These are phyloP conservation scores for Onchidella celtica DNA, from an alignment of 2,888 invertebrate species.

Conservation along the genomic window DNA sequence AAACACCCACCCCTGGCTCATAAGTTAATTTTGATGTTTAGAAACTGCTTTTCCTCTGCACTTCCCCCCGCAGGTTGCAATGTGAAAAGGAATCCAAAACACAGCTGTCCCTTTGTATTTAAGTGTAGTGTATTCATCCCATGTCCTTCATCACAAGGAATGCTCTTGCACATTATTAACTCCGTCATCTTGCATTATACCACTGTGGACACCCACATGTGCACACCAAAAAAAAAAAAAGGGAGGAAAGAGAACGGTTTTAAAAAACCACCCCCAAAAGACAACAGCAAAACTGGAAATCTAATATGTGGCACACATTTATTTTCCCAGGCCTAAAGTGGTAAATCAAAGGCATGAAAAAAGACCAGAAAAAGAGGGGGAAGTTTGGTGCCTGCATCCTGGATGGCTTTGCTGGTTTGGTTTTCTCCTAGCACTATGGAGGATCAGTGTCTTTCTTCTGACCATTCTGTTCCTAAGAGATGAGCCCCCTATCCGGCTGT, in stretches of 20 bases:
- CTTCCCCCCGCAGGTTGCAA: too few species aligned
- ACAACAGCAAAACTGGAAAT: background rate
- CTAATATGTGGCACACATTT: constrained; percentile 68
- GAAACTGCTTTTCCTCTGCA: too few species aligned
- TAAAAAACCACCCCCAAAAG: background rate
- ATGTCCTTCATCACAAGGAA: background rate
- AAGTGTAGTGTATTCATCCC: background rate
- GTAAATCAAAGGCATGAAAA: constrained; percentile 32
- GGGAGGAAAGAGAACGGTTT: too few species aligned
- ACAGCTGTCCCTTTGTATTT: too few species aligned
- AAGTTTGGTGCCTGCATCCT: constrained; percentile 22
- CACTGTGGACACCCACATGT: too few species aligned
- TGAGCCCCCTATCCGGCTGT: too few species aligned
- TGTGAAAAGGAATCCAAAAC: too few species aligned
- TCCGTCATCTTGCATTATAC: too few species aligned
- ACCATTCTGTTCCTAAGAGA: too few species aligned
- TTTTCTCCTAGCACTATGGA: background rate
- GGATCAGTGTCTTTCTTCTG: background rate
- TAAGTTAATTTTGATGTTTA: too few species aligned
- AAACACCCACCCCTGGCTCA: too few species aligned
- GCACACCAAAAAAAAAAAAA: too few species aligned
- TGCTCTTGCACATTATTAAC: background rate
- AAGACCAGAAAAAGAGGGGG: constrained; percentile 7
- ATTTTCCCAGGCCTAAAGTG: constrained; percentile 48
- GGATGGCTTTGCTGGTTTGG: constrained; percentile 31